Base-by-base conservation (phyloP, 1,140 invertebrate species). In the Drosophila insularis region DNA sequence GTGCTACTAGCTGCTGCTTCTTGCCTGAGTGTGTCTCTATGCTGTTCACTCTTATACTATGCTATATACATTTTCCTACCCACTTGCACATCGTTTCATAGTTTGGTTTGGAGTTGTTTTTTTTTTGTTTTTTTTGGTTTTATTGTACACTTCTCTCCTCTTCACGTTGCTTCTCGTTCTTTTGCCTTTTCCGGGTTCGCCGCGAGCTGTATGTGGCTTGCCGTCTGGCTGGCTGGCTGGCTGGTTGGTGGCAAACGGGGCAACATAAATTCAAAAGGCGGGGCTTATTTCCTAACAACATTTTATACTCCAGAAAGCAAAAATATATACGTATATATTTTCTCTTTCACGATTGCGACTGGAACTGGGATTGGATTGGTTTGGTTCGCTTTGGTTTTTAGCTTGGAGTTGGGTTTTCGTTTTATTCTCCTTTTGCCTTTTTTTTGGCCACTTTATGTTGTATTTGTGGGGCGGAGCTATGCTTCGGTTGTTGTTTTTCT, bases 251-350 rank as follows among this genome's bases (percentile, higher is more conserved):
- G 19, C 43, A 50, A 19, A 50, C 19, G 43, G 43, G 69, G 63
- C 73, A 78, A 60, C 76, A 79, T 76, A 86, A 87, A 82, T 86
- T 69, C 67, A 63, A 72, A 71, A 55, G 82, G 82, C 82, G 82
- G 79, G 82, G 82, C 82, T 87, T 86, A 67, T 75, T 78, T 81
- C 56, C 81, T 73, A 72, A 81, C 74, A 78, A 77, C 71, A 69
- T 76, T 80, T 71, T 67, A 69, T 69, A 74, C 74, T 76, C 55
- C 66, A 53, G 27, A 73, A 64, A 81, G 43, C 66, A 67, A 71
- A 80, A 80, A 76, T 71, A 73, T 73, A 64, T 21, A 21, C 10
- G 19, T 6, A 40, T 43, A 73, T 68, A 46, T 66, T 75, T 58
- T 76, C 82, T 79, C 71, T 74, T 66, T 81, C 75, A 58, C 56